Evolutionary conservation across 1,140 invertebrate species (phyloP).

Genomic region (Ceratitis capitata): DNA sequence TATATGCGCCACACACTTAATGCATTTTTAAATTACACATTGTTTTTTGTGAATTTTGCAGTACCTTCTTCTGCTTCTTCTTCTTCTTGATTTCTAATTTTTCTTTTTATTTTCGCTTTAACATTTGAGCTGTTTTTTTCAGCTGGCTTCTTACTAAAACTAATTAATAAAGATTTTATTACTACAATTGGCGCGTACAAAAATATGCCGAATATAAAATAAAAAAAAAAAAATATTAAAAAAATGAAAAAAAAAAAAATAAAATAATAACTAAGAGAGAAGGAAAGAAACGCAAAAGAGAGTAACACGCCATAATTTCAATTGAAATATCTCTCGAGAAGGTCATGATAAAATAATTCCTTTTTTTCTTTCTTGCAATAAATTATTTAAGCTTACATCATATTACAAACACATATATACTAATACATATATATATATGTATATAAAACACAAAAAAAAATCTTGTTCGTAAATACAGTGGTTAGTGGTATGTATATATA

Average conservation of each 20-base stretch:
- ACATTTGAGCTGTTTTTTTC: not conserved
- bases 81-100: not conserved
- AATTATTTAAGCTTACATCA: slow-evolving; percentile 1
- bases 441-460: not conserved
- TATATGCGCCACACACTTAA: not conserved
- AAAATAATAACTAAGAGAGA: too few relatives aligned
- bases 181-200: not conserved
- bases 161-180: slow-evolving; percentile 17
- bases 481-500: not conserved
- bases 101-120: not conserved
- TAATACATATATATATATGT: too few relatives aligned
- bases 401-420: slow-evolving; percentile 6
- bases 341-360: not conserved
- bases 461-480: not conserved
- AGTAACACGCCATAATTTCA: not conserved
- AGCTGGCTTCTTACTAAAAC: slow-evolving; percentile 10
- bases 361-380: not conserved
- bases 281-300: not conserved
- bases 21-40: not conserved
- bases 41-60: not conserved
- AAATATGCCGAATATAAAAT: not conserved
- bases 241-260: not conserved
- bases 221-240: not conserved
- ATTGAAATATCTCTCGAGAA: not conserved
- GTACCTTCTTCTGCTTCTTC: not conserved